Base-by-base conservation (phyloP, 2,888 invertebrate species). In the Acronicta aceris region DNA sequence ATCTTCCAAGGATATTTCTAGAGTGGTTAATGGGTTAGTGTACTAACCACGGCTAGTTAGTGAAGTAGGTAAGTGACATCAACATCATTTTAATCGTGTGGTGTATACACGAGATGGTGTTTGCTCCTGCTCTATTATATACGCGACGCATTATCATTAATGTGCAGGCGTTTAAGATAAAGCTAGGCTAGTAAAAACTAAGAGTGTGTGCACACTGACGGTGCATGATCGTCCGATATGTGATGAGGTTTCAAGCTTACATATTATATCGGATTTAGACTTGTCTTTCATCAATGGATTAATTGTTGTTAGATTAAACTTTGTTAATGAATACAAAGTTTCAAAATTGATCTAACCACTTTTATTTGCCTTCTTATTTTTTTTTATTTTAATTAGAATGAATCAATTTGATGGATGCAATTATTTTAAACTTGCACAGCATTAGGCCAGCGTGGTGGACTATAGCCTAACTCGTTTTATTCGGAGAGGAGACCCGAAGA, bases 1-100 rank as follows among this genome's bases (percentile, higher is more conserved):
- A 38, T 38, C 7, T 49, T 1, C 17, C 45, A 25, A 27, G 9
- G 36, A 30, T 30, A 27, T 38, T 27, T 25, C 17, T 46, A 16
- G 46, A 54, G 38, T 13, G 40, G 40, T 16, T 47, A 51, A 27
- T 25, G 40, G 21, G 12, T 15, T 17, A 30, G 41, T 30, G 51
- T n/a, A 16, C 25, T 41, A 42, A 27, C 13, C 16, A 8, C 6
- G 45, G 57, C 40, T 41, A 45, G n/a, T 27, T 1, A 46, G 36
- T 41, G 42, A 42, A 41, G 69, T 49, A 7, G n/a, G 27, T 21
- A 36, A 9, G 42, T 40, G 6, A 70, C 38, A 40, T 50, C 49
- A 16, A 25, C 30, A 25, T 27, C 43, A 27, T 36, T 45, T 49
- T n/a, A 33, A 8, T 15, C 17, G 12, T 43, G 8, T 30, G 21